phyloP scores from a whole-genome alignment of 2,888 invertebrate species.

The Calameuta pallipes region DNA sequence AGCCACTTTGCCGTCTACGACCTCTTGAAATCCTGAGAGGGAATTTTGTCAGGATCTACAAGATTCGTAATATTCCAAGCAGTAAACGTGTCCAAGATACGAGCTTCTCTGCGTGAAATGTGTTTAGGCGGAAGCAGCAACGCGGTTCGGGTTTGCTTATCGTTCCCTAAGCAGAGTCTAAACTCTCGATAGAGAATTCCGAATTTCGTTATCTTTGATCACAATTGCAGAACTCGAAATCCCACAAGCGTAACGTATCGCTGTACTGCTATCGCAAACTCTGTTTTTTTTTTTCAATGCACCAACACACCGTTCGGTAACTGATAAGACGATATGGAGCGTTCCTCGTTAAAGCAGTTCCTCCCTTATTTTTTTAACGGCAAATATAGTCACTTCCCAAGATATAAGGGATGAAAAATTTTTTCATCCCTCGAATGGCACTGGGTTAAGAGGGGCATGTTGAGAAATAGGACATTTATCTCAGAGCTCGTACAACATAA shows the following conservation, averaged over 20 bases:
- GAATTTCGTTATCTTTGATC: neutral
- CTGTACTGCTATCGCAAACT: neutral
- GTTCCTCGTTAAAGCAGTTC: neutral
- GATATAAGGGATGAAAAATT: neutral
- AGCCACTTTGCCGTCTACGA: neutral
- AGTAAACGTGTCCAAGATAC: constrained; percentile 7
- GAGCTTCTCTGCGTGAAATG: neutral
- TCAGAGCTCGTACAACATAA: constrained; percentile 8
- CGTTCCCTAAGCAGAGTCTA: neutral
- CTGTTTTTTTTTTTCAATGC: neutral
- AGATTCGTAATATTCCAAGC: neutral
- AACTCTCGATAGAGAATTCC: neutral
- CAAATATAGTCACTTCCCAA: neutral
- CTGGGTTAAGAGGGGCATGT: neutral
- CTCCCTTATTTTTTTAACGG: neutral
- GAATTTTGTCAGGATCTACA: constrained; percentile 15
- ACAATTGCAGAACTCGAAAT: neutral
- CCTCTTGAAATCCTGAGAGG: constrained; percentile 8
- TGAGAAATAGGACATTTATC: constrained; percentile 3
- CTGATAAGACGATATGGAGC: neutral
- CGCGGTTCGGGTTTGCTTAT: neutral
- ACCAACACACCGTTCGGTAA: neutral
- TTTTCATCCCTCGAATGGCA: neutral
- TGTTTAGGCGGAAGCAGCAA: neutral
- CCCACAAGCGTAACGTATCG: neutral